These are phyloP conservation scores for Phataginus tetradactyla DNA, from an alignment of 2,797 vertebrate genomes.

Conservation along the genomic window DNA sequence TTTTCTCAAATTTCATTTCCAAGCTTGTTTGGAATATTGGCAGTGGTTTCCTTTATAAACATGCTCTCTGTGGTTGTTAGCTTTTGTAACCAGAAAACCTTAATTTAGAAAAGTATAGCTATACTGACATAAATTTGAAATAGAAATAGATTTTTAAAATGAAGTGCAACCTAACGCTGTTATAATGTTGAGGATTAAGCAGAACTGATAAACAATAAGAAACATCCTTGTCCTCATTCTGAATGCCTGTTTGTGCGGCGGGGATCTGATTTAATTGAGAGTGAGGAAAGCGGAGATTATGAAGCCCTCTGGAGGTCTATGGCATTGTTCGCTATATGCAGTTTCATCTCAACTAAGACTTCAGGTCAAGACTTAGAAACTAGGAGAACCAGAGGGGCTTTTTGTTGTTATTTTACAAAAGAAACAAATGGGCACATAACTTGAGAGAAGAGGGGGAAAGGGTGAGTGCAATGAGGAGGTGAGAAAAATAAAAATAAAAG, in stretches of 20 bases:
- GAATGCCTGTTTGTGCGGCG: background rate
- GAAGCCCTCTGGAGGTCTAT: background rate
- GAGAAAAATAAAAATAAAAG: background rate
- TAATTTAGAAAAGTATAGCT: background rate
- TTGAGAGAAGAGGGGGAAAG: background rate
- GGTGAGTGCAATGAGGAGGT: accelerated
- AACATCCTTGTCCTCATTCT: background rate
- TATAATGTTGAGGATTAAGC: background rate
- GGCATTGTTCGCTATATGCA: background rate
- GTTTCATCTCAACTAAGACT: background rate
- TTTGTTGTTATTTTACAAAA: background rate
- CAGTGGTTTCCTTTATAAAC: constrained; percentile 1
- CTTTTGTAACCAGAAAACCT: background rate
- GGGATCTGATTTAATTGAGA: background rate
- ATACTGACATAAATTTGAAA: background rate
- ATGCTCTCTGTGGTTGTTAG: background rate
- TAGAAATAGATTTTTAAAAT: constrained; percentile 43
- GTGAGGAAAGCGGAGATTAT: background rate
- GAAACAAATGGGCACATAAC: background rate
- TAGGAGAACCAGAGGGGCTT: background rate
- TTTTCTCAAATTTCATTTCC: constrained; percentile 8
- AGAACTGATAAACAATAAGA: background rate
- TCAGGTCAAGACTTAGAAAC: background rate
- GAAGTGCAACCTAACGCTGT: background rate
- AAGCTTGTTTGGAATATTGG: background rate